Percentiles rank a stretch among this genome's conserved stretches.
Evolutionary conservation across 2,113 vertebrate genomes (phyloP).

Genomic region (Ciconia maguari): DNA sequence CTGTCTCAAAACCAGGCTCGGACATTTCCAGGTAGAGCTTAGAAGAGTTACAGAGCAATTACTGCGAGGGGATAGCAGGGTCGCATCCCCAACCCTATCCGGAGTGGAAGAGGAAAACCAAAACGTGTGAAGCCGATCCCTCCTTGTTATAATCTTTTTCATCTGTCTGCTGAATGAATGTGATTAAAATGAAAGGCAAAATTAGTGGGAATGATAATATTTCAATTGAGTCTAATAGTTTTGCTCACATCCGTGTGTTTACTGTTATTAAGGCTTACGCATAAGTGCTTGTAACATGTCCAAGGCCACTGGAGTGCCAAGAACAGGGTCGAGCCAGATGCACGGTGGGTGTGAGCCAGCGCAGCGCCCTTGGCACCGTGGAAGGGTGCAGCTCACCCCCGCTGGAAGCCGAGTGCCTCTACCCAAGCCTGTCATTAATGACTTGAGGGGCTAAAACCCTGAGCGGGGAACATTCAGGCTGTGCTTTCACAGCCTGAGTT

Average conservation of each 20-base stretch:
- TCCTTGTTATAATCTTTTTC: neutral
- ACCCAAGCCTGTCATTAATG: neutral
- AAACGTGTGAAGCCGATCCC: neutral
- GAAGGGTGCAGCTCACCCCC: neutral
- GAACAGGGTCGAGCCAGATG: neutral
- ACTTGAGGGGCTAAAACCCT: neutral
- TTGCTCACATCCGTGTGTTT: neutral
- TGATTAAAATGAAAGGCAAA: constrained; percentile 33
- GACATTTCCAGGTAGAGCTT: neutral
- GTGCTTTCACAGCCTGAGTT: neutral
- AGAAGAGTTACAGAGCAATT: neutral
- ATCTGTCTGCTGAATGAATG: neutral
- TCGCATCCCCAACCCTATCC: neutral
- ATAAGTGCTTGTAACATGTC: neutral
- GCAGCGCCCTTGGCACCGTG: neutral
- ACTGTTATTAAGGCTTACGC: neutral
- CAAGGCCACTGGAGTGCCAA: constrained; percentile 7
- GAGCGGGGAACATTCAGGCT: accelerated
- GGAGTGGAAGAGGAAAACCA: neutral
- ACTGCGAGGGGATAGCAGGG: too few relatives aligned
- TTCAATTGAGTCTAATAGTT: neutral
- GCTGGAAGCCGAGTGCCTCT: neutral
- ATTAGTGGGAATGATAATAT: neutral
- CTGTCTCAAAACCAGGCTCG: neutral
- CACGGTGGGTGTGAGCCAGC: neutral